A percentile compares a stretch with the other conserved stretches of the same genome.
phyloP scores from a whole-genome alignment of 2,888 invertebrate species.

The Chironomus tentans region DNA sequence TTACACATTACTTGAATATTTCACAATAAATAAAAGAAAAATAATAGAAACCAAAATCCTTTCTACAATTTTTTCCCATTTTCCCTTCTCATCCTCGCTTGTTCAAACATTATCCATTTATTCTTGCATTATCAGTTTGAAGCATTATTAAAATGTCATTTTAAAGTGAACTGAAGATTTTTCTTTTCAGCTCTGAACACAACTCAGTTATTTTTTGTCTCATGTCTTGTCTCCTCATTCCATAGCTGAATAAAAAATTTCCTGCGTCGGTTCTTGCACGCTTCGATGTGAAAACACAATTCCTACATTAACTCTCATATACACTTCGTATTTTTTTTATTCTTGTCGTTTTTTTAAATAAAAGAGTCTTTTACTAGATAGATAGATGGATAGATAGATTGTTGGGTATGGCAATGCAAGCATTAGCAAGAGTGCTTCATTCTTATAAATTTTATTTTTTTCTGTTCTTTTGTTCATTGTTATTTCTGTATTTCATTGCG shows the following conservation, averaged over 20 bases:
- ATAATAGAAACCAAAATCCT: too few relatives aligned
- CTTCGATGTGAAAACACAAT: slow-evolving; percentile 12
- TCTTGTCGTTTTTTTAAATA: neutral
- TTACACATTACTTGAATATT: too few relatives aligned
- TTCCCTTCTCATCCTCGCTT: neutral
- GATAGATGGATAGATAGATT: neutral
- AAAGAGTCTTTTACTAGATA: neutral
- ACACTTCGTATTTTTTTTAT: neutral
- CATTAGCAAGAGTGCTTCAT: slow-evolving; percentile 1
- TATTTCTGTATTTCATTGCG: neutral
- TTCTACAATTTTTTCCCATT: neutral
- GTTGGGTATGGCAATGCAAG: neutral
- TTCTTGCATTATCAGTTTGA: slow-evolving; percentile 20
- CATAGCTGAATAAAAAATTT: too few relatives aligned
- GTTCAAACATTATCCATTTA: slow-evolving; percentile 15
- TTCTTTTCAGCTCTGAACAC: neutral
- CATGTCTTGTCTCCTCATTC: neutral
- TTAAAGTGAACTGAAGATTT: slow-evolving; percentile 17
- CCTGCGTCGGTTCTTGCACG: too few relatives aligned
- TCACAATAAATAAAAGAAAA: neutral
- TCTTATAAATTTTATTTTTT: neutral
- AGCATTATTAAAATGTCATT: slow-evolving; percentile 25
- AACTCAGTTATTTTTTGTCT: neutral
- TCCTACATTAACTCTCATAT: slow-evolving; percentile 15
- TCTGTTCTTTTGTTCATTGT: neutral